Percentiles rank a stretch among this genome's conserved stretches.
Conservation (phyloP, 2,113 vertebrate genomes). For the Poeciliopsis retropinna region DNA sequence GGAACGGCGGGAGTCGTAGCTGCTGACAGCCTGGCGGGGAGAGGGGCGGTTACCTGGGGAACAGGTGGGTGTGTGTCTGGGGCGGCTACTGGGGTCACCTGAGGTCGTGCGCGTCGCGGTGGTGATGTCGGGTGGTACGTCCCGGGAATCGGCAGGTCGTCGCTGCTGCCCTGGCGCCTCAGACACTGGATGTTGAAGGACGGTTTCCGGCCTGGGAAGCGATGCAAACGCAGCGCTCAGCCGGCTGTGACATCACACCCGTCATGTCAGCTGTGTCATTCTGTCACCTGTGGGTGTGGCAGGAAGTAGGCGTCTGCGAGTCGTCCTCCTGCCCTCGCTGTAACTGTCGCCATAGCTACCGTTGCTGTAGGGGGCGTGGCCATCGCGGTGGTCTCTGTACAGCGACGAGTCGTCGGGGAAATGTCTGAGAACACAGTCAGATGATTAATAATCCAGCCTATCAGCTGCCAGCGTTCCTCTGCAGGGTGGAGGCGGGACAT, state of each 20-base stretch:
- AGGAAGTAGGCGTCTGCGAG: constrained; percentile 84
- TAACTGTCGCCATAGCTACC: constrained; percentile 62
- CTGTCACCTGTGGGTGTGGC: constrained; percentile 85
- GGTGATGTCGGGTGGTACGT: constrained; percentile 87
- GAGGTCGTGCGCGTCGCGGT: constrained; percentile 54
- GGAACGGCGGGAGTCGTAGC: constrained; percentile 66
- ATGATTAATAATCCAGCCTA: too few species aligned
- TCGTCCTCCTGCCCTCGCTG: constrained; percentile 63
- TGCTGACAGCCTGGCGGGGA: constrained; percentile 47
- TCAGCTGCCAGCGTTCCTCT: too few species aligned
- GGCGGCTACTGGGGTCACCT: constrained; percentile 10
- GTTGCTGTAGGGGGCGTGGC: constrained; percentile 47
- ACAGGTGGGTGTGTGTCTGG: neutral
- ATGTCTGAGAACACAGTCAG: constrained; percentile 38
- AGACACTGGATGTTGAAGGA: constrained; percentile 93
- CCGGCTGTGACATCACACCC: constrained; percentile 10
- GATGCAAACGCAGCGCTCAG: neutral
- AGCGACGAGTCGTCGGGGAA: constrained; percentile 55
- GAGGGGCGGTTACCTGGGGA: neutral
- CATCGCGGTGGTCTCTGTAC: constrained; percentile 61
- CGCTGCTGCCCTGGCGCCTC: constrained; percentile 86
- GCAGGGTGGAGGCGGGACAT: too few species aligned
- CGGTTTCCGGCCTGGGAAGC: constrained; percentile 82
- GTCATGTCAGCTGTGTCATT: neutral
- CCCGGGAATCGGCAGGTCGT: constrained; percentile 90